Evolutionary conservation across 2,113 vertebrate species (phyloP).

Genomic region (Antigone vipio): DNA sequence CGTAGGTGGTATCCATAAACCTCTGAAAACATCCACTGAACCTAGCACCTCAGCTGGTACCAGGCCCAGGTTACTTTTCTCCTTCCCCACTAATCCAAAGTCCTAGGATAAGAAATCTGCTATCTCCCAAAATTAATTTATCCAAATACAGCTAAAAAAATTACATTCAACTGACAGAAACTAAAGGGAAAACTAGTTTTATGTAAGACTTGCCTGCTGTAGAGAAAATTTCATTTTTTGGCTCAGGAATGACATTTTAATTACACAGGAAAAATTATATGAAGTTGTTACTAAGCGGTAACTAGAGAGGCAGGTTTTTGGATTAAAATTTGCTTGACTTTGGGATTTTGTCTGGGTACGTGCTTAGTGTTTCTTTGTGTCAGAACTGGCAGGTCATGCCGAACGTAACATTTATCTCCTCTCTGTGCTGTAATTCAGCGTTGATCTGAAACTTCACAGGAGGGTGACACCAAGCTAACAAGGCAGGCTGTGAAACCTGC

Average conservation of each 20-base stretch:
- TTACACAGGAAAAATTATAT: neutral
- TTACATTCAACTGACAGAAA: neutral
- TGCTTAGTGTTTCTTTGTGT: neutral
- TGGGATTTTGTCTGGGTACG: neutral
- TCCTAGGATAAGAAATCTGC: neutral
- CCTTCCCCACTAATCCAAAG: neutral
- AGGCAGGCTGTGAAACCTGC: neutral
- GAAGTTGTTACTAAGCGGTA: neutral
- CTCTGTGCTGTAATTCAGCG: neutral
- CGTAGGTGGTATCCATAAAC: neutral
- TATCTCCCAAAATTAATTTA: neutral
- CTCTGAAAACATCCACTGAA: neutral
- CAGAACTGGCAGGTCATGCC: neutral
- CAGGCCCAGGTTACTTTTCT: neutral
- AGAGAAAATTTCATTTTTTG: conserved; percentile 20
- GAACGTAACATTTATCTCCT: neutral
- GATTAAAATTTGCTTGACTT: neutral
- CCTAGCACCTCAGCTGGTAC: neutral
- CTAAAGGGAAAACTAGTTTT: neutral
- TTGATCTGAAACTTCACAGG: neutral
- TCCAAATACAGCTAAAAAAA: neutral
- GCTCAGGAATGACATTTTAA: conserved; percentile 12
- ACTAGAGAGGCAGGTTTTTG: neutral
- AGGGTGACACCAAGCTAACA: neutral
- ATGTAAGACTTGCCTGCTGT: neutral